These are phyloP conservation scores for Holothuria scabra DNA, from an alignment of 53 echinoderm and acorn worm species.

Conservation along the genomic window DNA sequence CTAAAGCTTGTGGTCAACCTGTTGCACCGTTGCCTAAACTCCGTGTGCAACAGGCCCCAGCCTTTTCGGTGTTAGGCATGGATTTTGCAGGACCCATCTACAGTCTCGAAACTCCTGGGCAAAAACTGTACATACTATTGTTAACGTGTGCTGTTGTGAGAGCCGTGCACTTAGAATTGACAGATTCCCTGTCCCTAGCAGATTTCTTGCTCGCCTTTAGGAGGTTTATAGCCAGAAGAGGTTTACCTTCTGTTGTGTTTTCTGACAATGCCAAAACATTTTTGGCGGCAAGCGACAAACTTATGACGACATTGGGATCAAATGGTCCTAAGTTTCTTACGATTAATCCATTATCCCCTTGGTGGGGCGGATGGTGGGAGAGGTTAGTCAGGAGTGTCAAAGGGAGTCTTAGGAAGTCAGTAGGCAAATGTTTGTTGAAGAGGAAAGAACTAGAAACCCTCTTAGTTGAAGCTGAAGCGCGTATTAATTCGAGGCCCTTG, in stretches of 20 bases:
- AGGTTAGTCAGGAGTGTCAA: too few relatives aligned
- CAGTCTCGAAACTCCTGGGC: neutral
- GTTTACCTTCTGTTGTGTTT: constrained; percentile 26
- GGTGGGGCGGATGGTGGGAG: too few relatives aligned
- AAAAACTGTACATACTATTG: neutral
- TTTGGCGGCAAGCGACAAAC: too few relatives aligned
- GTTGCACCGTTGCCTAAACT: neutral
- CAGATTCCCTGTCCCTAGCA: constrained; percentile 14
- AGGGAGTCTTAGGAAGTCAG: too few relatives aligned
- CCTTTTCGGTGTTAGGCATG: neutral
- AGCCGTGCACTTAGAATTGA: constrained; percentile 22
- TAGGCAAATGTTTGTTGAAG: too few relatives aligned
- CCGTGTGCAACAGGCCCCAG: neutral
- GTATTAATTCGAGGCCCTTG: neutral
- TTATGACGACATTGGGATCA: too few relatives aligned
- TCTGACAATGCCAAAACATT: constrained; percentile 47
- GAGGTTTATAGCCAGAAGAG: too few relatives aligned
- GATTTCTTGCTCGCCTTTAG: constrained; percentile 17
- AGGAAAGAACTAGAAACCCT: constrained; percentile 11
- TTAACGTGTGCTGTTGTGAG: neutral
- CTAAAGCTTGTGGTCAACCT: neutral
- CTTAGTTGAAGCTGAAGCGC: constrained; percentile 12
- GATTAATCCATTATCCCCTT: too few relatives aligned
- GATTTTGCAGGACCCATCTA: neutral
- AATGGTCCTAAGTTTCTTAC: too few relatives aligned